Percentiles rank a stretch among this genome's conserved stretches.
Conservation (phyloP, 2,113 vertebrate genomes). For the Picathartes gymnocephalus region DNA sequence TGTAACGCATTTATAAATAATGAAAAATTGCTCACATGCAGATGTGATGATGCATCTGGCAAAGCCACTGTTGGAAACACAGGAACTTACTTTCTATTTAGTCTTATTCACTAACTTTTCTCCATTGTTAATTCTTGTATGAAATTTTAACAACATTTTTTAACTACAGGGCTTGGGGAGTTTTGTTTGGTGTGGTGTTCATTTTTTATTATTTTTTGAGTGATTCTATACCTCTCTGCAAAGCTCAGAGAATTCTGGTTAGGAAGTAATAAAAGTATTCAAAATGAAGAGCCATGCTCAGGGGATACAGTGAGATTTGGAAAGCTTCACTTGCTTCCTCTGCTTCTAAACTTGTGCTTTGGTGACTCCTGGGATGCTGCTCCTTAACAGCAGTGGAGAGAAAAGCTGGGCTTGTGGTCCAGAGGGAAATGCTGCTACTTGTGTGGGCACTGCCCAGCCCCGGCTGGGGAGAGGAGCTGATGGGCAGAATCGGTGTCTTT, state of each 20-base stretch:
- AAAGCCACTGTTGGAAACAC: constrained; percentile 3
- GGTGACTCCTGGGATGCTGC: not conserved
- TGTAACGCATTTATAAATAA: constrained; percentile 21
- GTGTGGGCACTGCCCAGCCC: not conserved
- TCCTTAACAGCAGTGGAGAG: not conserved
- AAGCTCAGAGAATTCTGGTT: constrained; percentile 13
- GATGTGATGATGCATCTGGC: constrained; percentile 50
- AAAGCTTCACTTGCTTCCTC: not conserved
- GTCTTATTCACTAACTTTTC: not conserved
- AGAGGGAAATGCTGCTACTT: not conserved
- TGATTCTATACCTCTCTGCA: not conserved
- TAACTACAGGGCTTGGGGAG: no score
- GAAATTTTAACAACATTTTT: not conserved
- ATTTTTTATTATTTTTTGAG: not conserved
- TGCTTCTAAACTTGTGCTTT: not conserved
- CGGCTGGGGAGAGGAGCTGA: not conserved
- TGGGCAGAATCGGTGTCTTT: not conserved
- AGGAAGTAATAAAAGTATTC: not conserved
- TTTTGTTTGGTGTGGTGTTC: not conserved
- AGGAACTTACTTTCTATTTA: not conserved
- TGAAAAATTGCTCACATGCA: constrained; percentile 61
- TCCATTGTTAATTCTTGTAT: not conserved
- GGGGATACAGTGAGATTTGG: not conserved
- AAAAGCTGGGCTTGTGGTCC: not conserved
- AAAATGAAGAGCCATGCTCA: not conserved